These are phyloP conservation scores for Stegostoma tigrinum DNA, from an alignment of 2,113 vertebrate species.

Conservation along the genomic window DNA sequence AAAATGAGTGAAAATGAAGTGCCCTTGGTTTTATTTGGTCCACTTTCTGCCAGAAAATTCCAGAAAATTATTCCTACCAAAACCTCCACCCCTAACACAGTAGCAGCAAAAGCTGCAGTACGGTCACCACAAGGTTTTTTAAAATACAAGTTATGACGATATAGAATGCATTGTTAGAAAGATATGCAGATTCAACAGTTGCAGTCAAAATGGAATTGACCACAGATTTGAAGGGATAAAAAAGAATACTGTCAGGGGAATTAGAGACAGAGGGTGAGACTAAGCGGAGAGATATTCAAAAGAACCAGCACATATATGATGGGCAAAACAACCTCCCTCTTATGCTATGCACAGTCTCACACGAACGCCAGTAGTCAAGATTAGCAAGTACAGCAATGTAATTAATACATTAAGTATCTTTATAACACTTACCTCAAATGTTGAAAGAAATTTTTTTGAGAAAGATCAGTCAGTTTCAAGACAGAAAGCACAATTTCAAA, in stretches of 20 bases:
- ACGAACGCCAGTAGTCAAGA: background rate
- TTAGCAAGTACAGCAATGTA: background rate
- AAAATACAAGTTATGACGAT: background rate
- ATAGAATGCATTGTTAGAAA: background rate
- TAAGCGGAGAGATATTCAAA: background rate
- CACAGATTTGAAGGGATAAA: background rate
- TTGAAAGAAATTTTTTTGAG: background rate
- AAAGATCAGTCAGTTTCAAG: background rate
- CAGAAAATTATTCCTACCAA: background rate
- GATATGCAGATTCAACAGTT: background rate
- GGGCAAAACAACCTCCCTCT: background rate
- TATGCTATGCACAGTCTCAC: background rate
- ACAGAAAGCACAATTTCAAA: background rate
- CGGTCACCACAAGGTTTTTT: background rate
- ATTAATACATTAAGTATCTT: background rate
- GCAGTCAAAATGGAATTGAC: background rate
- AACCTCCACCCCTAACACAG: background rate
- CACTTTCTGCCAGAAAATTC: background rate
- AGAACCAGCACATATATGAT: background rate
- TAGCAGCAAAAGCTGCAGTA: background rate
- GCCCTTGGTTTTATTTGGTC: background rate
- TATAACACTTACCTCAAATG: background rate
- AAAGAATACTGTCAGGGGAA: background rate
- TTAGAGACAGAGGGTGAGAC: background rate
- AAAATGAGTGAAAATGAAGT: background rate